Percentiles rank a stretch among this genome's conserved stretches.
Evolutionary conservation across 2,797 vertebrate genomes (phyloP).

Genomic region (Trichosurus vulpecula): DNA sequence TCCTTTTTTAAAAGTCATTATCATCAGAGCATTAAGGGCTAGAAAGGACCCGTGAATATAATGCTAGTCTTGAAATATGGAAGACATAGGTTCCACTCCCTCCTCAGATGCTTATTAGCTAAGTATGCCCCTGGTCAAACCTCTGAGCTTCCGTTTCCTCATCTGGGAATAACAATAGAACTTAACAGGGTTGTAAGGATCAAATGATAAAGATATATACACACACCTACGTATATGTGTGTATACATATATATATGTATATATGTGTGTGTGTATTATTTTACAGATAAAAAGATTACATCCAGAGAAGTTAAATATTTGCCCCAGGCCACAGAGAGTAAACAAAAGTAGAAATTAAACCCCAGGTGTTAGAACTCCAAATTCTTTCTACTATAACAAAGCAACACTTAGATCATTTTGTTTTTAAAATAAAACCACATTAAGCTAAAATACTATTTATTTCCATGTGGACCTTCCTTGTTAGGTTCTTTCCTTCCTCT

Average conservation of each 20-base stretch:
- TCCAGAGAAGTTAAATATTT: constrained; percentile 23
- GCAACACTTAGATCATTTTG: neutral
- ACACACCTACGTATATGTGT: too few species aligned
- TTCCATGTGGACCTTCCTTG: neutral
- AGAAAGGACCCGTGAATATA: neutral
- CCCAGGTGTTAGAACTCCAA: neutral
- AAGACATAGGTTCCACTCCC: neutral
- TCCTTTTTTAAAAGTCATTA: neutral
- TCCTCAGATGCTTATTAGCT: neutral
- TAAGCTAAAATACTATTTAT: neutral
- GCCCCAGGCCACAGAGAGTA: neutral
- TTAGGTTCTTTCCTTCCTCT: neutral
- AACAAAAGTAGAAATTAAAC: neutral
- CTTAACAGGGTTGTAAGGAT: neutral
- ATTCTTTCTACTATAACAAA: neutral
- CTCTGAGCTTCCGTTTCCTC: neutral
- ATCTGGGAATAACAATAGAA: neutral
- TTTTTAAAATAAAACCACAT: neutral
- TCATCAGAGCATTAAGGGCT: neutral
- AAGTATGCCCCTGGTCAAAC: neutral
- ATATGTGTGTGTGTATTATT: neutral
- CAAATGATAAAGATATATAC: neutral
- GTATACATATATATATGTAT: too few species aligned
- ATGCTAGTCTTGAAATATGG: neutral
- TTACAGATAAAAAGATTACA: neutral